Evolutionary conservation across 2,113 vertebrate species (phyloP).

Genomic region (Chitala chitala): DNA sequence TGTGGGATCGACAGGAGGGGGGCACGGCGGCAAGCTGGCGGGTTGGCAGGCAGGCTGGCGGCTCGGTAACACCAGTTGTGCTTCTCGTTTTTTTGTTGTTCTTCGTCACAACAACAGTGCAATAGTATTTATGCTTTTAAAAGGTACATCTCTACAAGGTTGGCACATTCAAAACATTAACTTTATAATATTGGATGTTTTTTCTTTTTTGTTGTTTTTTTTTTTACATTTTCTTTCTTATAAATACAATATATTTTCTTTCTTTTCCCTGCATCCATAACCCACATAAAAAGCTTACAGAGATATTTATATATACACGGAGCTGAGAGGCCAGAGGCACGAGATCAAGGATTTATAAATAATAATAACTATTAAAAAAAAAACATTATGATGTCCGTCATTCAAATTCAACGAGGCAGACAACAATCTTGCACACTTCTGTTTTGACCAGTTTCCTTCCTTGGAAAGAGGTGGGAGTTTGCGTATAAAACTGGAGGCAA

Average conservation of each 20-base stretch:
- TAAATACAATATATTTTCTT: conserved; percentile 74
- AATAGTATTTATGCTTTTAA: conserved; percentile 59
- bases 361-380: conserved; percentile 52
- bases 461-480: conserved; percentile 18
- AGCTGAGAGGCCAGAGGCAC: conserved; percentile 38
- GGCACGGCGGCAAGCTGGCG: conserved; percentile 37
- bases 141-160: conserved; percentile 63
- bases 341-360: conserved; percentile 59
- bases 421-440: conserved; percentile 29
- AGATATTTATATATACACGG: conserved; percentile 66
- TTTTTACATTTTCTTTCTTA: conserved; percentile 52
- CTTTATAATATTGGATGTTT: conserved; percentile 53
- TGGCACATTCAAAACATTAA: conserved; percentile 75
- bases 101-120: conserved; percentile 65
- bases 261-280: conserved; percentile 58
- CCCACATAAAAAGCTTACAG: conserved; percentile 61
- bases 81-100: conserved; percentile 65
- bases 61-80: conserved; percentile 59
- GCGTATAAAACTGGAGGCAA: conserved; percentile 35
- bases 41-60: conserved; percentile 39
- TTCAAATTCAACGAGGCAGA: conserved; percentile 45
- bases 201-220: conserved; percentile 48
- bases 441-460: conserved; percentile 33
- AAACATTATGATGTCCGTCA: conserved; percentile 43
- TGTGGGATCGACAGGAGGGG: too few species aligned